phyloP scores from a whole-genome alignment of 2,797 vertebrate species.

The Sebastes dallii region DNA sequence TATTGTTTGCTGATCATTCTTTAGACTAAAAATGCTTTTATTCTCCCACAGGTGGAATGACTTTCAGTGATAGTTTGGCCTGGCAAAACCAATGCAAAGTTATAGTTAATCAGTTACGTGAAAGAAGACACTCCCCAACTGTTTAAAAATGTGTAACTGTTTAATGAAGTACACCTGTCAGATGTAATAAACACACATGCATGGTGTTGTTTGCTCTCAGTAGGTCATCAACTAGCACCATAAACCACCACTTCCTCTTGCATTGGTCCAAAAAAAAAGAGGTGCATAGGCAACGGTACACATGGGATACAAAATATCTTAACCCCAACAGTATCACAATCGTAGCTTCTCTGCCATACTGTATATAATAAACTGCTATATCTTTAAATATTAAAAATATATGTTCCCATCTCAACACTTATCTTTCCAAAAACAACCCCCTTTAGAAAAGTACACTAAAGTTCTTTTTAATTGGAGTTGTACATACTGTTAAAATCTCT shows the following conservation, averaged over 20 bases:
- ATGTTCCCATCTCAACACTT: not conserved
- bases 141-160: not conserved
- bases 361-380: not conserved
- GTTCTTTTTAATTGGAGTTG: not conserved
- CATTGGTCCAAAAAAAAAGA: not conserved
- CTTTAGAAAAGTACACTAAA: not conserved
- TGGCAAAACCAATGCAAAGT: not conserved
- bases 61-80: not conserved
- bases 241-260: slow-evolving; percentile 1
- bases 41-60: not conserved
- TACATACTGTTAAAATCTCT: not conserved
- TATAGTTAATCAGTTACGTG: not conserved
- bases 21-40: not conserved
- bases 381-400: not conserved
- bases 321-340: not conserved
- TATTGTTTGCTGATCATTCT: not conserved
- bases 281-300: not conserved
- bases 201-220: not conserved
- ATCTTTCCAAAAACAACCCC: no score
- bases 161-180: not conserved
- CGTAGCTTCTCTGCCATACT: not conserved
- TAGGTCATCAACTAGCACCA: not conserved
- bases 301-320: not conserved
- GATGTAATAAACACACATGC: not conserved
- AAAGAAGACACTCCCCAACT: not conserved